phyloP scores from a whole-genome alignment of 1,140 invertebrate genomes.

The Ruditapes philippinarum region DNA sequence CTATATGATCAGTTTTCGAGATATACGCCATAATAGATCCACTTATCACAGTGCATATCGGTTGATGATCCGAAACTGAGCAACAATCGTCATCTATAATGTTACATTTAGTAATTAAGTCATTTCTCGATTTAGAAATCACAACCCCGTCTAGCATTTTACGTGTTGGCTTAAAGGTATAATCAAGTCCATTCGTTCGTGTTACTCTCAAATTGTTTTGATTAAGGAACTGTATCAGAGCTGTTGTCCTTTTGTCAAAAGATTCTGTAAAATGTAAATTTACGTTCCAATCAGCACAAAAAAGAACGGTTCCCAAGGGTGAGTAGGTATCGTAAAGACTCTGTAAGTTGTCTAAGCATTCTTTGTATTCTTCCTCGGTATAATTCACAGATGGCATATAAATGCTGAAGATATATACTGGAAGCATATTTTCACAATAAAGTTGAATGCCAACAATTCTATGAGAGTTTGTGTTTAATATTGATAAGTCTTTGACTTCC shows the following conservation, averaged over 20 bases:
- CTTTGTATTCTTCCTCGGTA: not conserved
- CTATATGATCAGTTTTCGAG: not conserved
- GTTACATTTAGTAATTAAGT: not conserved
- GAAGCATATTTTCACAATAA: not conserved
- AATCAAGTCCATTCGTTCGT: not conserved
- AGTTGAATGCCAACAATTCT: not conserved
- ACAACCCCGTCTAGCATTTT: not conserved
- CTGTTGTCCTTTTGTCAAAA: not conserved
- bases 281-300: not conserved
- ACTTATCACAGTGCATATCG: not conserved
- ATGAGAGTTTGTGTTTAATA: not conserved
- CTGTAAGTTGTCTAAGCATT: not conserved
- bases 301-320: not conserved
- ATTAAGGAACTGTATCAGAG: not conserved
- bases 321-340: not conserved
- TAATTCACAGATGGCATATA: not conserved
- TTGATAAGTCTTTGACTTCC: too few species aligned
- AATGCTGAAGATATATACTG: not conserved
- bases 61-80: not conserved
- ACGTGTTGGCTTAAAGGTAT: not conserved
- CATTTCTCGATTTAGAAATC: not conserved
- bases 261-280: not conserved
- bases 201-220: not conserved
- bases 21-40: not conserved
- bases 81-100: not conserved